Percentiles rank a stretch among this genome's conserved stretches.
These are phyloP conservation scores for Agriopis marginaria DNA, from an alignment of 2,888 invertebrate species.

Conservation along the genomic window DNA sequence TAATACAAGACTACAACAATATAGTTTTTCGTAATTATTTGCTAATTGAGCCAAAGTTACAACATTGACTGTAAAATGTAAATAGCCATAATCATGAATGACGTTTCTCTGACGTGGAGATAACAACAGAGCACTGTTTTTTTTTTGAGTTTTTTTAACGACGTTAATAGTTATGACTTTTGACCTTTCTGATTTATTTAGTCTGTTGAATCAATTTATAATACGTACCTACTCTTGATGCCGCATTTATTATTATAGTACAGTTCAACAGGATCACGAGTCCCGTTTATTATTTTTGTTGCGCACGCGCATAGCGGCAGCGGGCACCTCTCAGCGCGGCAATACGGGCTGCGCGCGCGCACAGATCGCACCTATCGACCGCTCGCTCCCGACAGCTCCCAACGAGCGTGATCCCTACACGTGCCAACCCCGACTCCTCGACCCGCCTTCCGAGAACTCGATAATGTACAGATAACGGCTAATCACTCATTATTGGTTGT, in stretches of 20 bases:
- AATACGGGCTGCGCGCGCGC: conserved; percentile 49
- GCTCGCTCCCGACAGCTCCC: conserved; percentile 60
- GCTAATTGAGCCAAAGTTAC: background rate
- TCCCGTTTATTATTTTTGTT: conserved; percentile 33
- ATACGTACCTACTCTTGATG: conserved; percentile 2
- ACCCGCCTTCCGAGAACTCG: conserved; percentile 63
- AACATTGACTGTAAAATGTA: conserved; percentile 3
- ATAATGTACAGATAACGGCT: conserved; percentile 74
- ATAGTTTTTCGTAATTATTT: background rate
- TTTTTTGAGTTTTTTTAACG: background rate
- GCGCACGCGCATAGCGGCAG: conserved; percentile 47
- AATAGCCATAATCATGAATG: conserved; percentile 10
- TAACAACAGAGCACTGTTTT: background rate
- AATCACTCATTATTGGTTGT: conserved; percentile 50
- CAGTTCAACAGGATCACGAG: conserved; percentile 14
- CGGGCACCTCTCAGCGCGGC: conserved; percentile 45
- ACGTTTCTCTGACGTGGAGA: background rate
- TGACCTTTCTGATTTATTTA: conserved; percentile 4
- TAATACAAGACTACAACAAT: background rate
- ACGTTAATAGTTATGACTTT: conserved; percentile 5
- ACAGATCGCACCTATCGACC: conserved; percentile 36
- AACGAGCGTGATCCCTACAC: conserved; percentile 60
- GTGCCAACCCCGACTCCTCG: conserved; percentile 46
- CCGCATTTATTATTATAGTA: conserved; percentile 2
- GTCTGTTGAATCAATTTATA: conserved; percentile 5